phyloP scores from a whole-genome alignment of 92 coral and sea anemone species.

The Umimayanthus kanabou region DNA sequence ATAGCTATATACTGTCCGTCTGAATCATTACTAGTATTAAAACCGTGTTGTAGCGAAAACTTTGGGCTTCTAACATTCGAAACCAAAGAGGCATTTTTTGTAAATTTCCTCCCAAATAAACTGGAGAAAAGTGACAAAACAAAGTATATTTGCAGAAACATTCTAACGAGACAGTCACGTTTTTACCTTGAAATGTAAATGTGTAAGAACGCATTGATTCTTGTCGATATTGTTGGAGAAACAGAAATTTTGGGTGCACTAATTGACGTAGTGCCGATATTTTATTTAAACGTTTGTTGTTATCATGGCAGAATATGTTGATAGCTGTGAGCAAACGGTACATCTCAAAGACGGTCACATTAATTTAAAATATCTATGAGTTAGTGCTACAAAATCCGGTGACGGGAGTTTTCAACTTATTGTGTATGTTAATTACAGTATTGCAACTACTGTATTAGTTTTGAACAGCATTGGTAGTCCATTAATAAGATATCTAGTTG shows the following conservation, averaged over 20 bases:
- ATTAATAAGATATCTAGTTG: no score
- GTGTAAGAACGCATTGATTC: neutral
- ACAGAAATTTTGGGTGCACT: neutral
- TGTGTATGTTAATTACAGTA: no score
- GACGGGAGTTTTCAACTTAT: no score
- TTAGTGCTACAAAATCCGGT: no score
- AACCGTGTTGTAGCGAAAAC: neutral
- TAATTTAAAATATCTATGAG: neutral
- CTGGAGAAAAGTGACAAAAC: neutral
- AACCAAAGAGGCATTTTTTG: no score
- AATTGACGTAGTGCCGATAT: neutral
- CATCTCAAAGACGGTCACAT: neutral
- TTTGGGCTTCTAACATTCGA: neutral
- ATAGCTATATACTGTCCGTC: neutral
- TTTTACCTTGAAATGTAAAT: neutral
- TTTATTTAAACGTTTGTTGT: no score
- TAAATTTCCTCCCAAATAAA: no score
- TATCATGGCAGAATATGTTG: neutral
- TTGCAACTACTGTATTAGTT: no score
- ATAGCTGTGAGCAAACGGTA: neutral
- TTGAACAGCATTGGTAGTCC: no score
- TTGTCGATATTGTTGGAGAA: neutral
- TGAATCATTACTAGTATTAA: neutral
- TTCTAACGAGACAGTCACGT: neutral
- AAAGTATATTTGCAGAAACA: neutral